Percentiles rank a stretch among this genome's conserved stretches.
phyloP scores from a whole-genome alignment of 2,888 invertebrate species.

The Chydorus sphaericus region DNA sequence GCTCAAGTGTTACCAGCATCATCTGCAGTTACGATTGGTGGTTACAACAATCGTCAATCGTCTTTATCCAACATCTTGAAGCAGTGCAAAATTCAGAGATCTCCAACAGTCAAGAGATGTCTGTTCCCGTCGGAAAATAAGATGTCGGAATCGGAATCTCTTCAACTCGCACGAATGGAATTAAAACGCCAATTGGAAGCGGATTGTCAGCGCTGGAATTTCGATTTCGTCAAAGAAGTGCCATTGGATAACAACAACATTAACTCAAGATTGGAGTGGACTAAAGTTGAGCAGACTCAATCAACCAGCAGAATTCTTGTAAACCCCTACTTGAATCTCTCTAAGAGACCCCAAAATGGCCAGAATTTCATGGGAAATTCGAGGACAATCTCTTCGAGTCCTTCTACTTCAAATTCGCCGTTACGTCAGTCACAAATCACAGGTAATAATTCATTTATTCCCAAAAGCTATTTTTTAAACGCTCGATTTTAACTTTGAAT shows the following conservation, averaged over 20 bases:
- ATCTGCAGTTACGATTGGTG: too few relatives aligned
- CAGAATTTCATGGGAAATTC: too few relatives aligned
- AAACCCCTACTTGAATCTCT: too few relatives aligned
- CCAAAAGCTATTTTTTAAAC: background rate
- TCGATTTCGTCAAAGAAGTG: slow-evolving; percentile 9
- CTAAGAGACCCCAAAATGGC: too few relatives aligned
- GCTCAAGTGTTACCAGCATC: too few relatives aligned
- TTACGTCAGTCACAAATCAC: slow-evolving; percentile 10
- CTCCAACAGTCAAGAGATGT: slow-evolving; percentile 6
- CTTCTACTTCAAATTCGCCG: background rate
- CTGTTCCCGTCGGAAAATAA: slow-evolving; percentile 2
- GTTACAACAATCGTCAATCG: too few relatives aligned
- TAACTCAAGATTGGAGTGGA: too few relatives aligned
- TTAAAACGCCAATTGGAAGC: slow-evolving; percentile 1
- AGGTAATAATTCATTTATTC: background rate
- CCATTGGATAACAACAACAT: background rate
- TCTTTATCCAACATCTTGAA: too few relatives aligned
- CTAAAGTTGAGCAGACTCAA: too few relatives aligned
- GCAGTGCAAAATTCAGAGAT: too few relatives aligned
- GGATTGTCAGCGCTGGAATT: slow-evolving; percentile 9
- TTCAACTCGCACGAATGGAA: slow-evolving; percentile 3
- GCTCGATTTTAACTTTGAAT: background rate
- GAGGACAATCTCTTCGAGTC: too few relatives aligned
- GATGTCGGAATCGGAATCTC: background rate
- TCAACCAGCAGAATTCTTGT: too few relatives aligned